phyloP scores from a whole-genome alignment of 1,140 invertebrate genomes.

The Schlechtendalia chinensis region DNA sequence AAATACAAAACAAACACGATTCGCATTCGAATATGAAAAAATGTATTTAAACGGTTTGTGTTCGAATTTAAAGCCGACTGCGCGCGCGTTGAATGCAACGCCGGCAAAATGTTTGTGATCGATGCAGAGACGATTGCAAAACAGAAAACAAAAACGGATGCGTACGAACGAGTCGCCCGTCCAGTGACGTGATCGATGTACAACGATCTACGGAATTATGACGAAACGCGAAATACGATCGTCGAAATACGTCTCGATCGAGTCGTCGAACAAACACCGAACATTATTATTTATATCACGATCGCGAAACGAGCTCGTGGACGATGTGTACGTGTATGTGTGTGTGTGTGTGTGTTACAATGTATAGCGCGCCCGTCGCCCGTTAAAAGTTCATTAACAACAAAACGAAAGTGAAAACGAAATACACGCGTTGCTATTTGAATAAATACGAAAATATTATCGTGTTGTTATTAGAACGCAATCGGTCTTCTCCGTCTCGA shows the following conservation, averaged over 20 bases:
- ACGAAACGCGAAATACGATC: neutral
- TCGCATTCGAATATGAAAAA: too few relatives aligned
- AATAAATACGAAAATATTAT: conserved; percentile 34
- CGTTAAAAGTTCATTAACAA: conserved; percentile 44
- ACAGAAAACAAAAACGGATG: neutral
- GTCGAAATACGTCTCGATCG: neutral
- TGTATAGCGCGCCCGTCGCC: neutral
- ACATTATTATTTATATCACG: neutral
- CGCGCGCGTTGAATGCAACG: too few relatives aligned
- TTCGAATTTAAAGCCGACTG: too few relatives aligned
- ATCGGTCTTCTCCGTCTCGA: conserved; percentile 39
- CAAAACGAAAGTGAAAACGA: conserved; percentile 33
- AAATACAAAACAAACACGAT: too few relatives aligned
- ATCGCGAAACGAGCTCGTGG: neutral
- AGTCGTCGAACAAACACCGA: neutral
- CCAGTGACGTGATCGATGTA: neutral
- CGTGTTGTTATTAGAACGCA: conserved; percentile 20
- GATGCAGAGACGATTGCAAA: neutral
- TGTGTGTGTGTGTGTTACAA: too few relatives aligned
- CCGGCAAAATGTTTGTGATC: too few relatives aligned
- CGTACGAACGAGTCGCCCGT: neutral
- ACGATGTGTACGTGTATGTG: neutral
- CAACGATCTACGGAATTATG: neutral
- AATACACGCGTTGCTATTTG: conserved; percentile 7
- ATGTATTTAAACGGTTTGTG: too few relatives aligned